phyloP scores from a whole-genome alignment of 2,888 invertebrate genomes.

The Aspidapion aeneum region DNA sequence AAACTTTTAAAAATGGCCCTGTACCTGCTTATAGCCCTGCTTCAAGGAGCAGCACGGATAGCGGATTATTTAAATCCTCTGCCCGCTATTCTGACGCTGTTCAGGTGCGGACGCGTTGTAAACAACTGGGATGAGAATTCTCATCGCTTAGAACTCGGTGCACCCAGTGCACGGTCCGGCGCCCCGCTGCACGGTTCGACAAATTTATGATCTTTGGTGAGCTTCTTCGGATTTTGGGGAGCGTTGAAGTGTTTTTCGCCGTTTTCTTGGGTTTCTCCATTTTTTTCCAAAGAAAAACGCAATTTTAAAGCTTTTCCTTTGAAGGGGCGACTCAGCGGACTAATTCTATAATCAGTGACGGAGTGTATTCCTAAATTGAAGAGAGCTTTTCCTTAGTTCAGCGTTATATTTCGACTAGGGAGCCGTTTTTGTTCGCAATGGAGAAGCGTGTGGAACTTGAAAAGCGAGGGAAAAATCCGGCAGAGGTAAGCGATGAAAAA shows the following conservation, averaged over 20 bases:
- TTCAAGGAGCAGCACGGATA: too few species aligned
- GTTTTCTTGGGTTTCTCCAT: not conserved
- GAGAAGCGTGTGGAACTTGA: constrained; percentile 95
- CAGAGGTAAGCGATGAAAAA: constrained; percentile 67
- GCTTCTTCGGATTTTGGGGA: constrained; percentile 3
- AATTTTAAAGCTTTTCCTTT: not conserved
- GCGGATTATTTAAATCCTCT: too few species aligned
- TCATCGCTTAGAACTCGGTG: too few species aligned
- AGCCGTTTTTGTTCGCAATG: constrained; percentile 63
- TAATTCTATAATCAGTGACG: too few species aligned
- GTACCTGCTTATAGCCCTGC: too few species aligned
- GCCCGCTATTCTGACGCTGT: too few species aligned
- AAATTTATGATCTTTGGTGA: not conserved
- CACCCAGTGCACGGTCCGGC: not conserved
- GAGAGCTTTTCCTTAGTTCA: too few species aligned
- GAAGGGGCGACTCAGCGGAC: too few species aligned
- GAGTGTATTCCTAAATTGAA: too few species aligned
- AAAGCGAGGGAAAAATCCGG: constrained; percentile 85
- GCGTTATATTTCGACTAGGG: not conserved
- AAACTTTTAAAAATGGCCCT: too few species aligned
- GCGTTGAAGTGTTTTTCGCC: not conserved
- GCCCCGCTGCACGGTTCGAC: not conserved
- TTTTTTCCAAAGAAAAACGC: not conserved
- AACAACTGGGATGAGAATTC: too few species aligned
- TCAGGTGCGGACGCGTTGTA: too few species aligned